Evolutionary conservation across 2,113 vertebrate genomes (phyloP), one percentile per base, ranked within the genome.

Genomic region (rabbit (Oryctolagus cuniculus)): DNA sequence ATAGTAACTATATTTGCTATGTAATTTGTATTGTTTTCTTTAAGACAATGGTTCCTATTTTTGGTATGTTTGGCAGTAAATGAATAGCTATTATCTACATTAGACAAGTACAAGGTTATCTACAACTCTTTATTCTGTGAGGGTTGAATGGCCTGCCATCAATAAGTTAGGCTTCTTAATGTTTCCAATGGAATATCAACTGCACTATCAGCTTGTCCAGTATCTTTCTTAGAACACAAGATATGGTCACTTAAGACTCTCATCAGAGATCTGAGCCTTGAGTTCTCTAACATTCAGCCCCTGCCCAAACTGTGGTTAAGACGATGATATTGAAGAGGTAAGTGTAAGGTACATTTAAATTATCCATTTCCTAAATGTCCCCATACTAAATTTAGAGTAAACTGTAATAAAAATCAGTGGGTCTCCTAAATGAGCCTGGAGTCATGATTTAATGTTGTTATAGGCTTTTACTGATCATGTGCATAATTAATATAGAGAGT

Each of bases 21-120:
- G 67, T 6, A 44, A 83, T 73, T 17, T 31, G 36, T 0, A 66
- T 10, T 70, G 6, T 55, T 93, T 58, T 64, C 15, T 91, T 86
- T 78, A 80, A 88, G 93, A 89, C 19, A 66, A 82, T 38, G 15
- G 16, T 83, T 92, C 22, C 51, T 63, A 82, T 22, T 79, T 92
- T 94, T 80, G 36, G 53, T 19, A 58, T 8, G 55, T 34, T 89
- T 91, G 87, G 83, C 77, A 49, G 34, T 81, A 73, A 82, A 83
- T 84, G 61, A 89, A 78, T 89, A 27, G 38, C 36, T 86, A 78
- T 29, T 79, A 77, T 53, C 19, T 67, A 91, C 2, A 82, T 27
- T 81, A 73, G 63, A 73, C 44, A 88, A 92, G 22, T 34, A 88
- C 29, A 63, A 96, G 31, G 19, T 69, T 55, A n/a, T 10, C 2